Evolutionary conservation across 2,888 invertebrate genomes (phyloP), one percentile per base, ranked within the genome.

Genomic region (Caenorhabditis angaria): DNA sequence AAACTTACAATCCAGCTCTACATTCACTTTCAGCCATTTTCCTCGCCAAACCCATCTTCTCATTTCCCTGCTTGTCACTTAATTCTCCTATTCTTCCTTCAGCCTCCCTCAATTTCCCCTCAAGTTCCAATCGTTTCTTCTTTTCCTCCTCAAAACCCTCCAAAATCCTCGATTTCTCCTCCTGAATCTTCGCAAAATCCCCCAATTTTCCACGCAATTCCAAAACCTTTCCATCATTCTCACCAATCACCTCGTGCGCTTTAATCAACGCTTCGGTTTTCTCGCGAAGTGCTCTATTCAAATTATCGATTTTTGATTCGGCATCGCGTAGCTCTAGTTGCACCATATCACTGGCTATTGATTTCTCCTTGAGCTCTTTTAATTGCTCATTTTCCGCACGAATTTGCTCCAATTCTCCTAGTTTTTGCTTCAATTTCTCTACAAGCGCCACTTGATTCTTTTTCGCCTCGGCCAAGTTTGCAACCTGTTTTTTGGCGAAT

Each of bases 161-260:
- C 47, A 24, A 1, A 4, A 59, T n/a, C 14, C 66, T 63, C 32
- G 47, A 48, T 47, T 72, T 70, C 41, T 70, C 70, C 24, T 70
- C 70, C 0, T 61, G 61, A 32, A 70, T 47, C 50, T 70, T 62
- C 41, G 14, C 2, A 6, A 10, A 6, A 41, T 41, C 18, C 63
- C 62, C 22, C 62, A 57, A 0, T 57, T 29, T 57, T 60, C 28
- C 67, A 4, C 48, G 50, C 27, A 60, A 5, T 27, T 60, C 48
- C 4, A 18, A 1, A 41, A 68, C 57, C 10, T 48, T 60, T 32
- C 51, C 32, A 50, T 73, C 73, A 27, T 66, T 73, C 24, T 72
- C 72, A 12, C 58, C 63, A 10, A 72, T 72, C 20, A 72, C 72
- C 27, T 73, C 65, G 50, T 73, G 73, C 5, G 73, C 73, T 58